A percentile compares a stretch with the other conserved stretches of the same genome.
These are phyloP conservation scores for Oscheius sp. DNA, from an alignment of 1,140 invertebrate species.

Conservation along the genomic window DNA sequence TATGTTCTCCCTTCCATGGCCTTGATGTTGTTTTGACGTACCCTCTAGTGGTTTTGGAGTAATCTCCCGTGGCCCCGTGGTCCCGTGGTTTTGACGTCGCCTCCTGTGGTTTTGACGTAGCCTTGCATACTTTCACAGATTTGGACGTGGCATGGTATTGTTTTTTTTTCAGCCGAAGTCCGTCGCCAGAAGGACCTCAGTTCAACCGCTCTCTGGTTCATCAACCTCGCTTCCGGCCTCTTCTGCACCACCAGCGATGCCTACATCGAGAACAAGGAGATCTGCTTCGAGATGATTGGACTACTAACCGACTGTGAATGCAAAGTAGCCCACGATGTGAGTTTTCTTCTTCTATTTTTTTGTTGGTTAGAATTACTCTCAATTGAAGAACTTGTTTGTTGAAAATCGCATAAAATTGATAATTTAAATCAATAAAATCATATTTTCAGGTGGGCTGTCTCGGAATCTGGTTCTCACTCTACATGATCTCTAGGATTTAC, in stretches of 20 bases:
- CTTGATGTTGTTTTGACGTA: too few relatives aligned
- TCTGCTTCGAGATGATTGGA: not conserved
- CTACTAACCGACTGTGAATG: not conserved
- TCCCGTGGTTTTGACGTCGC: too few relatives aligned
- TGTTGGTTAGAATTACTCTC: too few relatives aligned
- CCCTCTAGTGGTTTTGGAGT: too few relatives aligned
- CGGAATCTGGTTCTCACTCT: not conserved
- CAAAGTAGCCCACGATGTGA: not conserved
- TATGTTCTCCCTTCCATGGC: not conserved
- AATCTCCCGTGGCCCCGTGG: too few relatives aligned
- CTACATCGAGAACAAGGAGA: not conserved
- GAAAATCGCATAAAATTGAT: too few relatives aligned
- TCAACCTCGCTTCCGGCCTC: not conserved
- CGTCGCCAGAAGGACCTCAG: not conserved
- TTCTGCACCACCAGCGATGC: not conserved
- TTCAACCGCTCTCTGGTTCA: slow-evolving; percentile 2
- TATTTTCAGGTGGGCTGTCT: not conserved
- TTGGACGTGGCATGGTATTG: too few relatives aligned
- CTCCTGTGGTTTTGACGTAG: too few relatives aligned
- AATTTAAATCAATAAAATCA: too few relatives aligned
- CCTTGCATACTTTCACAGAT: too few relatives aligned
- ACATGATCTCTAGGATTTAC: slow-evolving; percentile 3
- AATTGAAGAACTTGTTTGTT: too few relatives aligned
- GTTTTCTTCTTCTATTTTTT: not conserved
- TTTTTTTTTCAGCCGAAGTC: not conserved